Evolutionary conservation across 2,888 invertebrate genomes (phyloP).

Genomic region (Pseudanteris insignis): DNA sequence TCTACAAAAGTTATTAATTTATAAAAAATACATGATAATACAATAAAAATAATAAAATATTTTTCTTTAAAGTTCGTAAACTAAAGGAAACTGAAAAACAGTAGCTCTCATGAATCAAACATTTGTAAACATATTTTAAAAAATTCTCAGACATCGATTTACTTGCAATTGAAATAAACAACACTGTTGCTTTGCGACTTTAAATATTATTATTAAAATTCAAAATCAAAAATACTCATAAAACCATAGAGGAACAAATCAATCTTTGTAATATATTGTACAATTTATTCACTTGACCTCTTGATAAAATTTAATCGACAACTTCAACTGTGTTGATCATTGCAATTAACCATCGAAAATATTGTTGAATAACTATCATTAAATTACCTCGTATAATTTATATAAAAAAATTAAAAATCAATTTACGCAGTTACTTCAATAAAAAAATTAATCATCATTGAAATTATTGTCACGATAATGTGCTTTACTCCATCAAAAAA

Average conservation of each 20-base stretch:
- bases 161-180: constrained; percentile 31
- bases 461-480: constrained; percentile 19
- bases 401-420: no score
- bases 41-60: no score
- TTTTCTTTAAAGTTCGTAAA: no score
- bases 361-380: constrained; percentile 35
- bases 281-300: constrained; percentile 7
- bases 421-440: no score
- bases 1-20: no score
- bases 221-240: constrained; percentile 13
- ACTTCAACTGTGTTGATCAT: constrained; percentile 29
- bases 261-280: constrained; percentile 16
- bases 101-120: no score
- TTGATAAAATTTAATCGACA: constrained; percentile 17
- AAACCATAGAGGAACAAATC: constrained; percentile 24
- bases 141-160: constrained; percentile 20
- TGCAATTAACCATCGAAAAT: constrained; percentile 32
- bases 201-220: constrained; percentile 9
- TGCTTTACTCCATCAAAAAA: constrained; percentile 8
- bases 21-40: no score
- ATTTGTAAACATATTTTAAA: constrained; percentile 21
- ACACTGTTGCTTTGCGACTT: constrained; percentile 21
- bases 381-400: no score
- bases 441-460: no score
- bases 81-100: no score